A percentile compares a stretch with the other conserved stretches of the same genome.
Evolutionary conservation across 1,140 invertebrate genomes (phyloP).

Genomic region (fruit fly (Drosophila melanogaster)): DNA sequence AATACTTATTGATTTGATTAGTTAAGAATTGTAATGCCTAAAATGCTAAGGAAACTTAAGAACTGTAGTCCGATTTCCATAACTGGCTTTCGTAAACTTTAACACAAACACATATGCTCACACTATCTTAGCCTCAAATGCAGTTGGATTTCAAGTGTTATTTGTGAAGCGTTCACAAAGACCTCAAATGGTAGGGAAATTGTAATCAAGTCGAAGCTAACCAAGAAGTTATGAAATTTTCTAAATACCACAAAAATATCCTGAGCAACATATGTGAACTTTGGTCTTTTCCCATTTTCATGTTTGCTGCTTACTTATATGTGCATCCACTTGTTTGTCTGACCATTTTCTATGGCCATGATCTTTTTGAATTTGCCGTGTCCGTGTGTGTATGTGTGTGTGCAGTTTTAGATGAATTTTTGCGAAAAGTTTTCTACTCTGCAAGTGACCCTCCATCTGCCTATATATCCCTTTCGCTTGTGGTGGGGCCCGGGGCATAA

Average conservation of each 20-base stretch:
- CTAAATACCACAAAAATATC: conserved; percentile 19
- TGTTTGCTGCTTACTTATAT: background rate
- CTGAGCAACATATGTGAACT: conserved; percentile 19
- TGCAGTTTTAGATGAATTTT: conserved; percentile 22
- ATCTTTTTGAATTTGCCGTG: conserved; percentile 20
- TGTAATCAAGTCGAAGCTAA: conserved; percentile 11
- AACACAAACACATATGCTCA: too few relatives aligned
- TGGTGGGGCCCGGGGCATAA: conserved; percentile 9
- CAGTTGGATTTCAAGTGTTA: background rate
- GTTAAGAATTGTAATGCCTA: too few relatives aligned
- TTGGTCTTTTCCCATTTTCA: conserved; percentile 9
- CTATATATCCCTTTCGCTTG: background rate
- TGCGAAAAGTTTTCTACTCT: conserved; percentile 21
- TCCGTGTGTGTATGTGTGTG: background rate
- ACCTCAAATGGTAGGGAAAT: conserved; percentile 12
- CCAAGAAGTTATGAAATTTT: conserved; percentile 22
- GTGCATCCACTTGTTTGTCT: background rate
- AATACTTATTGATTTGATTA: background rate
- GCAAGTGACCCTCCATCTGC: background rate
- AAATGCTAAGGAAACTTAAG: too few relatives aligned
- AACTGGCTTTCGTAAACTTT: too few relatives aligned
- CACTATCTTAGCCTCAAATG: background rate
- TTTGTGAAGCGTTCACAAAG: background rate
- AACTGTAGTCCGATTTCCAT: too few relatives aligned
- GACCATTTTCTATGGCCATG: conserved; percentile 18